Evolutionary conservation across 2,888 invertebrate genomes (phyloP).

Genomic region (Calameuta pallipes): DNA sequence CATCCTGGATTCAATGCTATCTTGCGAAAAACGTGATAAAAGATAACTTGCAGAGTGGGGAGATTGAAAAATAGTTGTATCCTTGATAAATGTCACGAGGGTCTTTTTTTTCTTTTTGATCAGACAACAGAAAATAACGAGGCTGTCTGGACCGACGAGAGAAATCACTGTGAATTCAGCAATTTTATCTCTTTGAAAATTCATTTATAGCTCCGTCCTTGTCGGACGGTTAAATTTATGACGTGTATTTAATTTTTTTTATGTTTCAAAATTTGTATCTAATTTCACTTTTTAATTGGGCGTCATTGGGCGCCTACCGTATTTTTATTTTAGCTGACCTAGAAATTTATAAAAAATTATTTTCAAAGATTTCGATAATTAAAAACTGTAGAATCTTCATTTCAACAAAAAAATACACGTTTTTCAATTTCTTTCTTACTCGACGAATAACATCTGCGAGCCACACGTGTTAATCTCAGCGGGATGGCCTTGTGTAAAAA

Average conservation of each 20-base stretch:
- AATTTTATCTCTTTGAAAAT: constrained; percentile 22
- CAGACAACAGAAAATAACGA: constrained; percentile 55
- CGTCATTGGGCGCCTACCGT: not conserved
- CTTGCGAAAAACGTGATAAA: not conserved
- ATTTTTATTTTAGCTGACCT: not conserved
- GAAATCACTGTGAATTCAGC: constrained; percentile 44
- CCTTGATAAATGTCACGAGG: not conserved
- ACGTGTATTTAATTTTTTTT: no score
- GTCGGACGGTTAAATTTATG: no score
- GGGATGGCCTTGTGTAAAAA: not conserved
- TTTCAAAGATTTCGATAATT: no score
- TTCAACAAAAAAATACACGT: not conserved
- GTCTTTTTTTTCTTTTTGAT: not conserved
- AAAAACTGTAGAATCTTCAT: not conserved
- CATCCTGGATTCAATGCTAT: not conserved
- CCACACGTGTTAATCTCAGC: not conserved
- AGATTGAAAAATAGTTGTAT: constrained; percentile 38
- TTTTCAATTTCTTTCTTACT: not conserved
- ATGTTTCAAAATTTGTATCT: not conserved
- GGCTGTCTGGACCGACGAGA: constrained; percentile 43
- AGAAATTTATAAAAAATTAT: no score
- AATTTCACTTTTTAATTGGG: not conserved
- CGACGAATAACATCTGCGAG: not conserved
- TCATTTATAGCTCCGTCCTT: constrained; percentile 10
- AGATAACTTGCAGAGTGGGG: not conserved